Percentiles rank a stretch among this genome's conserved stretches.
Evolutionary conservation across 2,113 vertebrate genomes (phyloP).

Genomic region (Lepus americanus): DNA sequence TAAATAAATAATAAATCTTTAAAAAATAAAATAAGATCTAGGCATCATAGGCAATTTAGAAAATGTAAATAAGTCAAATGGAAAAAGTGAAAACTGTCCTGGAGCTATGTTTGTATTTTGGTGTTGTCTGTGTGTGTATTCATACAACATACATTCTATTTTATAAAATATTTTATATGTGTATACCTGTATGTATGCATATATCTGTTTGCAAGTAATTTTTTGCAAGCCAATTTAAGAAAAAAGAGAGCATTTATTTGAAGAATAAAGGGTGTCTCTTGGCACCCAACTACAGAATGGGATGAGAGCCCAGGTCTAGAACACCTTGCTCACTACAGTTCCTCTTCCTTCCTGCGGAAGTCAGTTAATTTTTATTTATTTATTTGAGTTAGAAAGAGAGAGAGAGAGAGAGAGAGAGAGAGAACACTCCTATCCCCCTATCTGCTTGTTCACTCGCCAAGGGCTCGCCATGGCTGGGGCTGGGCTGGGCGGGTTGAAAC

Average conservation of each 20-base stretch:
- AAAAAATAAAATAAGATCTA: background rate
- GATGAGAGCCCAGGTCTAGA: background rate
- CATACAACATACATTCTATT: background rate
- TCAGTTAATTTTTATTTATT: background rate
- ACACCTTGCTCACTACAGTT: background rate
- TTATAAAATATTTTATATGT: background rate
- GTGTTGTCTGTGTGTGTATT: too few species aligned
- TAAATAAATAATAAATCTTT: too few species aligned
- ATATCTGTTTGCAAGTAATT: background rate
- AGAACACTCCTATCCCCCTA: too few species aligned
- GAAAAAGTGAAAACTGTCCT: conserved; percentile 10
- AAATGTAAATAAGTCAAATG: conserved; percentile 34
- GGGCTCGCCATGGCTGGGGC: too few species aligned
- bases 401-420: too few species aligned
- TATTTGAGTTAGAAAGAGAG: too few species aligned
- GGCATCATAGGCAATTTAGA: background rate
- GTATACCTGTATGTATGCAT: background rate
- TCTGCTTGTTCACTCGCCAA: too few species aligned
- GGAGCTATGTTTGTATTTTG: too few species aligned
- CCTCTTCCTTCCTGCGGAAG: background rate
- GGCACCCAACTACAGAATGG: background rate
- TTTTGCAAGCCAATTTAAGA: background rate
- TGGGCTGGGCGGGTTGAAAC: too few species aligned
- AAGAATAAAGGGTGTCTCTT: background rate
- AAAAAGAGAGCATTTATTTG: background rate